Conservation (phyloP, 2,888 invertebrate species). For the Ormyrus thymus region DNA sequence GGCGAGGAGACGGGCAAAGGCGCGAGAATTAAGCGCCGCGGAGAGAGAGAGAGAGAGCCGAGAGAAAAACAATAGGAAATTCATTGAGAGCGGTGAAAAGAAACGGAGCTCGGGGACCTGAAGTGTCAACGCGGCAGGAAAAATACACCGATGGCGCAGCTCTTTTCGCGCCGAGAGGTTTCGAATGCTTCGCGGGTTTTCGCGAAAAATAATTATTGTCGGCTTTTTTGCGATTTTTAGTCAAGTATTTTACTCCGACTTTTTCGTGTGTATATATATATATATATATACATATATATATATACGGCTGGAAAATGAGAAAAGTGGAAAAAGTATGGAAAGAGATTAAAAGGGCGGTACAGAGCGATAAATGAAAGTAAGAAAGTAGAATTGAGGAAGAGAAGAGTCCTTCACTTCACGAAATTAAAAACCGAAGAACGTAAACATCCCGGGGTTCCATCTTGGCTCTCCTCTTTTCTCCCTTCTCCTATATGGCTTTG, state of each 20-base stretch:
- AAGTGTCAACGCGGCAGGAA: slow-evolving; percentile 10
- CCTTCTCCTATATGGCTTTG: neutral
- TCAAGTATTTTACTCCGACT: too few species aligned
- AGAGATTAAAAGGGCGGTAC: neutral
- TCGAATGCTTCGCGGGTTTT: too few species aligned
- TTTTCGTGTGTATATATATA: too few species aligned
- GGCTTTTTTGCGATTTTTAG: too few species aligned
- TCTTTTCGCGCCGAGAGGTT: too few species aligned
- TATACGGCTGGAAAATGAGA: too few species aligned
- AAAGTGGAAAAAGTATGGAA: too few species aligned
- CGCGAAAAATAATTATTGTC: too few species aligned
- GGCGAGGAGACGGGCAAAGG: neutral
- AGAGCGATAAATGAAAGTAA: neutral
- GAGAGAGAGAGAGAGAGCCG: neutral
- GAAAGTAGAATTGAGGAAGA: slow-evolving; percentile 42
- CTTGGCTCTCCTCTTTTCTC: slow-evolving; percentile 26
- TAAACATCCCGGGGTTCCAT: slow-evolving; percentile 54
- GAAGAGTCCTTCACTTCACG: slow-evolving; percentile 57
- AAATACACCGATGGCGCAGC: too few species aligned
- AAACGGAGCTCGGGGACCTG: neutral
- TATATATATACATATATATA: too few species aligned
- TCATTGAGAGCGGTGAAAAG: slow-evolving; percentile 30
- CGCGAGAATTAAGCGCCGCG: neutral
- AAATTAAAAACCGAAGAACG: slow-evolving; percentile 62
- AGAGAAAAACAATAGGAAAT: slow-evolving; percentile 33